Base-by-base conservation (phyloP, 2,888 invertebrate species). In the Branchipolynoe longqiensis region DNA sequence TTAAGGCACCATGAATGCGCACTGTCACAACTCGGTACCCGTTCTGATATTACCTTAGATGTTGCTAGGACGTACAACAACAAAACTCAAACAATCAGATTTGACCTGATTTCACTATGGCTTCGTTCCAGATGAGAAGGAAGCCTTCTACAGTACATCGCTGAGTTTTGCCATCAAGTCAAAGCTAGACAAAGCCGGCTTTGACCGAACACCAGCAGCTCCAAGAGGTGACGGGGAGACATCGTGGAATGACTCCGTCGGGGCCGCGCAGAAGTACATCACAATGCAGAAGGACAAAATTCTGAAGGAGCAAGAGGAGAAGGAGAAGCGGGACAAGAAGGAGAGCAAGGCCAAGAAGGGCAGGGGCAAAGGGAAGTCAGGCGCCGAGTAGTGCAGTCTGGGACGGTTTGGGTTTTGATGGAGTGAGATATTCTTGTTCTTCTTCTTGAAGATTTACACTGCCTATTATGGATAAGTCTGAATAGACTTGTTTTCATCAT, bases 81-180 rank as follows among this genome's bases (percentile, higher is more conserved):
- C n/a, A n/a, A n/a, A n/a, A n/a, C n/a, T n/a, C n/a, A n/a, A n/a
- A n/a, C n/a, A n/a, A n/a, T n/a, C n/a, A n/a, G n/a, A n/a, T n/a
- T n/a, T n/a, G n/a, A n/a, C n/a, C n/a, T n/a, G n/a, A n/a, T n/a
- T n/a, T n/a, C n/a, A n/a, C n/a, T n/a, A n/a, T n/a, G n/a, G n/a
- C n/a, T n/a, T n/a, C n/a, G 1, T 48, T 81, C 18, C 48, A 81
- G 81, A 54, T 18, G 56, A 73, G 33, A 64, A 84, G 14, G 74
- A 84, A 8, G 62, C 84, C 6, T 62, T 41, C 33, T 84, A 64
- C 73, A 54, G 38, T 14, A 84, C 84, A 18, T 84, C 64, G 36
- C 56, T 84, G 8, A 84, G 69, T 31, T 84, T 84, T 38, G 73
- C 64, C 31, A 84, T 84, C 36, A 69, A 73, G n/a, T 84, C 84